Conservation (phyloP, 2,797 vertebrate genomes). For the Tragelaphus eurycerus region DNA sequence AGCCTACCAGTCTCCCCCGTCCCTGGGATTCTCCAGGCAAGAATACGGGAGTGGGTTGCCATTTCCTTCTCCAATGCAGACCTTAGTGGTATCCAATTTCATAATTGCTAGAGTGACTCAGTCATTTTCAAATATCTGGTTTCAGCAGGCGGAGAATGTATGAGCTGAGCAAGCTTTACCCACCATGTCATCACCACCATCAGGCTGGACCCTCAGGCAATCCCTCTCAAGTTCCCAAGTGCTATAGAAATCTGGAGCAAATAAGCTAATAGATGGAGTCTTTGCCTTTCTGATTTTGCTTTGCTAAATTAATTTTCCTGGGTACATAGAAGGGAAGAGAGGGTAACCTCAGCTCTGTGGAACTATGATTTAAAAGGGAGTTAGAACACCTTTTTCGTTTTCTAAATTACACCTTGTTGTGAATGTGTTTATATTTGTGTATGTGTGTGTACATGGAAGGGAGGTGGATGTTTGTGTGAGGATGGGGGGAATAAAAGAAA, state of each 20-base stretch:
- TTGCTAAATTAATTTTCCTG: not conserved
- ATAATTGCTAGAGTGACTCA: slow-evolving; percentile 80
- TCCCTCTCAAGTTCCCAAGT: not conserved
- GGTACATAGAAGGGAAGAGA: not conserved
- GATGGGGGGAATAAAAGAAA: not conserved
- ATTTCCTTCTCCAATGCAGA: not conserved
- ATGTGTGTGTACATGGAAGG: not conserved
- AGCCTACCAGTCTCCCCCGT: too few relatives aligned
- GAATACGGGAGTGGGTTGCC: too few relatives aligned
- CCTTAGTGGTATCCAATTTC: slow-evolving; percentile 79
- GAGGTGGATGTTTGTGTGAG: not conserved
- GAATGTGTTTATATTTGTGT: not conserved
- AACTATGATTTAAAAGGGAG: not conserved
- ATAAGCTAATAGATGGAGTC: not conserved
- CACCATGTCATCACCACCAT: not conserved
- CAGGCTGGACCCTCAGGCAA: not conserved
- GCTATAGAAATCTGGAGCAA: not conserved
- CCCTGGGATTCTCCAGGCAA: too few relatives aligned
- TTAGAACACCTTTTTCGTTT: not conserved
- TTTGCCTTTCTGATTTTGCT: not conserved
- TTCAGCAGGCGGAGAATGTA: slow-evolving; percentile 64
- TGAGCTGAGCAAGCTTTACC: slow-evolving; percentile 6
- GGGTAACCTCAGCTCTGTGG: not conserved
- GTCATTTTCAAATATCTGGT: slow-evolving; percentile 77
- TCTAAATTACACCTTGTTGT: not conserved